Percentiles rank a stretch among this genome's conserved stretches.
phyloP scores from a whole-genome alignment of 2,888 invertebrate species.

The Spilarctia lutea region DNA sequence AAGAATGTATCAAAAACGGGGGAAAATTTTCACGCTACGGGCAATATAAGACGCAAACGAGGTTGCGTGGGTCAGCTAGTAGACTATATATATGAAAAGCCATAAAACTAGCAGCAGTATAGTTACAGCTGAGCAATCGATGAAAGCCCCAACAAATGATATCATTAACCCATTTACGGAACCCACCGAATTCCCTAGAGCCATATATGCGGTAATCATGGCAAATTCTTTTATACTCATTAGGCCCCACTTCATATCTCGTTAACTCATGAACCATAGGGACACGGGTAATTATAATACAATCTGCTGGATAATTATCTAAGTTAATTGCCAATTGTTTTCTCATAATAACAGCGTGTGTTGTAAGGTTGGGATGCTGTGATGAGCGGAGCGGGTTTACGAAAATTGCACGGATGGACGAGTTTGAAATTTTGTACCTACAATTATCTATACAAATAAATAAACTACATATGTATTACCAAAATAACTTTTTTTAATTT shows the following conservation, averaged over 20 bases:
- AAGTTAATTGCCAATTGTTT: slow-evolving; percentile 68
- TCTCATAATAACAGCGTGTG: slow-evolving; percentile 58
- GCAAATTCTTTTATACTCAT: slow-evolving; percentile 25
- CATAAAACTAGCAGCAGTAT: not conserved
- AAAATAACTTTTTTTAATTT: too few relatives aligned
- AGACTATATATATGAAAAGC: not conserved
- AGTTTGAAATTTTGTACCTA: too few relatives aligned
- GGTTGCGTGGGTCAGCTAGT: too few relatives aligned
- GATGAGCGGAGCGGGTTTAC: slow-evolving; percentile 40
- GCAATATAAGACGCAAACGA: too few relatives aligned
- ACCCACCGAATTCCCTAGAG: not conserved
- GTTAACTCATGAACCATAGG: slow-evolving; percentile 44
- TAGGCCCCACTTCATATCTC: slow-evolving; percentile 40
- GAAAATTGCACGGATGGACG: too few relatives aligned
- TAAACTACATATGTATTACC: too few relatives aligned
- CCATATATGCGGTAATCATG: slow-evolving; percentile 8
- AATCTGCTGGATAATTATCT: slow-evolving; percentile 50
- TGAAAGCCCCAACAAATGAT: not conserved
- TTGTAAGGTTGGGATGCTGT: slow-evolving; percentile 25
- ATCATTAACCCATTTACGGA: slow-evolving; percentile 5
- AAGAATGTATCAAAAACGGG: too few relatives aligned
- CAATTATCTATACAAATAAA: too few relatives aligned
- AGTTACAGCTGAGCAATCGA: not conserved
- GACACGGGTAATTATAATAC: slow-evolving; percentile 53
- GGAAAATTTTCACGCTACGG: too few relatives aligned